Evolutionary conservation across 2,113 vertebrate genomes (phyloP), one percentile per base, ranked within the genome.

Genomic region (Chrysemys picta): DNA sequence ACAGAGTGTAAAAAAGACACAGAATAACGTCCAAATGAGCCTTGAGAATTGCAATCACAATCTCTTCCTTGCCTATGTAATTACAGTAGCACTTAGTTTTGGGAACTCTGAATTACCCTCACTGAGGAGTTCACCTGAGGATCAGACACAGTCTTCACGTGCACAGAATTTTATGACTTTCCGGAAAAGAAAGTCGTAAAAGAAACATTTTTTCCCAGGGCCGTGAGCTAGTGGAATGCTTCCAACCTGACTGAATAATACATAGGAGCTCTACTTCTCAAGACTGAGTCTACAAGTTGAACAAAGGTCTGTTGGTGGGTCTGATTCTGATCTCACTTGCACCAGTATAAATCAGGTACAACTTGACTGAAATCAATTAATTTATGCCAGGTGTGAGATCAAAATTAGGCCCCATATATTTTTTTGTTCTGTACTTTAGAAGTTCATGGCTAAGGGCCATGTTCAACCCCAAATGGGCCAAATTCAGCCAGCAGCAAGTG

Each of bases 241-340:
- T 91, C 6, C 3, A 79, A 57, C 2, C 31, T 1, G 76, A 85
- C 25, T 25, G 2, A 88, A 93, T 87, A 83, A 47, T 2, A 53
- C 38, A 42, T 3, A 53, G 22, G 50, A 17, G n/a, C 65, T 42
- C n/a, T 45, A 19, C 10, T 42, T 19, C 16, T 16, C 10, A 12
- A 75, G 6, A 53, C 11, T 7, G 50, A 38, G 9, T 50, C 45
- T 53, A 1, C 2, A 82, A 84, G 2, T 13, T 1, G 42, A 79
- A 82, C 85, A 82, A 22, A 84, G 49, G 31, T 69, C 31, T 31
- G 57, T 62, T 29, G 45, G 57, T 62, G 29, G 50, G 4, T 1
- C 12, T 11, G 5, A 59, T 52, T 17, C 8, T 13, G 2, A 2
- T 62, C 38, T 25, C 31, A 21, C 5, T 2, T 0, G 0, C 11